phyloP scores from a whole-genome alignment of 92 coral and sea anemone genomes.

The Meandrina meandrites region DNA sequence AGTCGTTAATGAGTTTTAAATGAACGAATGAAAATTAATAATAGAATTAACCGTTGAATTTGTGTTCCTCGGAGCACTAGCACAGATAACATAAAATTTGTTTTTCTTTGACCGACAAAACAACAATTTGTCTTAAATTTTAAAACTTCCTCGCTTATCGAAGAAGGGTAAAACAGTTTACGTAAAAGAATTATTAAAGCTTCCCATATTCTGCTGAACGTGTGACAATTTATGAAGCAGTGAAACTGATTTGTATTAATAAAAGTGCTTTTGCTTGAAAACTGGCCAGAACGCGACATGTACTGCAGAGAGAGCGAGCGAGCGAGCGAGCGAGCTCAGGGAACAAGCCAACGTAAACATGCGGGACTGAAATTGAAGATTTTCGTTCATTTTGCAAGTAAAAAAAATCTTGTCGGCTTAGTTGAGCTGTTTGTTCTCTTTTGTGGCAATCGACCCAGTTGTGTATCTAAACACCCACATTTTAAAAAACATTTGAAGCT shows the following conservation, averaged over 20 bases:
- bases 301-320: too few species aligned
- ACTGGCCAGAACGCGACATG: background rate
- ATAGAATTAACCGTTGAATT: background rate
- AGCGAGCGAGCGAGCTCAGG: too few species aligned
- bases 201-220: background rate
- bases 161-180: background rate
- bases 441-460: background rate
- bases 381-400: too few species aligned
- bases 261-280: background rate
- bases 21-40: constrained; percentile 7
- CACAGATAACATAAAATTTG: background rate
- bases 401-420: too few species aligned
- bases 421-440: too few species aligned
- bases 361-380: too few species aligned
- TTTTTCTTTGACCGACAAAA: background rate
- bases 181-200: background rate
- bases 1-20: constrained; percentile 24
- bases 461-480: background rate
- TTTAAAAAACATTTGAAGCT: background rate
- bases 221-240: background rate
- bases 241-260: background rate
- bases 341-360: too few species aligned
- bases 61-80: background rate
- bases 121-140: background rate
- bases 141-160: background rate